Evolutionary conservation across 2,888 invertebrate genomes (phyloP).

Genomic region (Limnephilus auricula): DNA sequence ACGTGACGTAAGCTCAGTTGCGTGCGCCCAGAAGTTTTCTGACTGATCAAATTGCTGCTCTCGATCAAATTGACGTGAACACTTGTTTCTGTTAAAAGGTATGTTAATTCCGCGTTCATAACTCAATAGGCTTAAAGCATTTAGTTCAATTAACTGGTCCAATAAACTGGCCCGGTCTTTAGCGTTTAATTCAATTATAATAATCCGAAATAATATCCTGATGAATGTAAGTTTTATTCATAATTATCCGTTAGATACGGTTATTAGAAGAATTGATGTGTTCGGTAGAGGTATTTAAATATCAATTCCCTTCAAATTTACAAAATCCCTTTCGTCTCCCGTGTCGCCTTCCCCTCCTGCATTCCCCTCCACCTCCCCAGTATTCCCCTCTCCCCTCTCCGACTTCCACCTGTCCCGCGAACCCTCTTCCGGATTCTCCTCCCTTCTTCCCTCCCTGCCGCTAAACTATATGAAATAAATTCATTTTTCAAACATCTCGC

Average conservation of each 20-base stretch:
- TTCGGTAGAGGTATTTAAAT: neutral
- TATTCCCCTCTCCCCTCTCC: too few species aligned
- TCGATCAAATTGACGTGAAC: conserved; percentile 25
- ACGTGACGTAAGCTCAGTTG: neutral
- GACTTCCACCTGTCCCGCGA: too few species aligned
- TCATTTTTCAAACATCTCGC: too few species aligned
- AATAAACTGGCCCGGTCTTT: conserved; percentile 31
- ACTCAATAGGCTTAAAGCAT: conserved; percentile 21
- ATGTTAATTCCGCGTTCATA: conserved; percentile 27
- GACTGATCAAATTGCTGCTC: neutral
- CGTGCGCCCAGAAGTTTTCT: neutral
- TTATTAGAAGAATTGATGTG: neutral
- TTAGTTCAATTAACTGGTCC: conserved; percentile 4
- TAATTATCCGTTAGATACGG: conserved; percentile 19
- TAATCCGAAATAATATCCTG: neutral
- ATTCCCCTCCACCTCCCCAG: too few species aligned
- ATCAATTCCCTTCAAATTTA: neutral
- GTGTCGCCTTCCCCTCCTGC: too few species aligned
- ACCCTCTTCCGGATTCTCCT: too few species aligned
- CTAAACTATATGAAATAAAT: too few species aligned
- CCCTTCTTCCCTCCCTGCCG: too few species aligned
- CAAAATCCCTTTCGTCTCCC: too few species aligned
- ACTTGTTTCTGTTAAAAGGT: neutral
- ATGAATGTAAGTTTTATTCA: conserved; percentile 22
- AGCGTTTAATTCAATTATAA: neutral